Evolutionary conservation across 2,888 invertebrate genomes (phyloP), one percentile per base, ranked within the genome.

Genomic region (Darwinula stevensoni): DNA sequence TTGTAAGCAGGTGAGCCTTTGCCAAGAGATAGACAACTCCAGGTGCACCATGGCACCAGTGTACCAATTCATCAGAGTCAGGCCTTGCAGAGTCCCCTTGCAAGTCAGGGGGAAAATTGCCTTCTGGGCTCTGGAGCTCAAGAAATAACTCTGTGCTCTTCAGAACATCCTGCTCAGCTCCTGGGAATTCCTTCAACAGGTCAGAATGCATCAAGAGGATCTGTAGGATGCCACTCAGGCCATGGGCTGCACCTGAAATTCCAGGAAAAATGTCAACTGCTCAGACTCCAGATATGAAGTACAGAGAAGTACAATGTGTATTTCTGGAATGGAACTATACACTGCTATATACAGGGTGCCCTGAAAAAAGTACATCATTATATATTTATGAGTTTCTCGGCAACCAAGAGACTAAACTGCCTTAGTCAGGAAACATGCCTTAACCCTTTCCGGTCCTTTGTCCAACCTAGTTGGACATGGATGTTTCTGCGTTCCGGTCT

Each of bases 21-120:
- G 74, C 74, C 57, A 82, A 61, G 18, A 76, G 48, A 45, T 76
- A 80, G 4, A 78, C 56, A 1, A 66, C 62, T 1, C 59, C 80
- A 5, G 75, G 68, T 6, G 75, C 75, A 1, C 82, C 82, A 47
- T 82, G 80, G 47, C 82, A 82, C 82, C 80, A 80, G 45, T 82
- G 80, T 1, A 80, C 62, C 9, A 80, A 52, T 36, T 73, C 68
- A 35, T 73, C 66, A 9, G 52, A 48, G 13, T 48, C 49, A 3
- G 47, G 40, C 36, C 43, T 36, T 11, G 50, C 41, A 3, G 61
- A 59, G 22, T 54, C 43, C 4, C 57, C 53, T 31, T 67, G 51
- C 47, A 76, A 70, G 41, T 67, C 73, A 46, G 68, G 57, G 0
- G 73, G 69, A 50, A 71, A 71, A 47, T 74, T 74, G 1, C 72